Evolutionary conservation across 2,797 vertebrate genomes (phyloP).

Genomic region (Carduelis carduelis): DNA sequence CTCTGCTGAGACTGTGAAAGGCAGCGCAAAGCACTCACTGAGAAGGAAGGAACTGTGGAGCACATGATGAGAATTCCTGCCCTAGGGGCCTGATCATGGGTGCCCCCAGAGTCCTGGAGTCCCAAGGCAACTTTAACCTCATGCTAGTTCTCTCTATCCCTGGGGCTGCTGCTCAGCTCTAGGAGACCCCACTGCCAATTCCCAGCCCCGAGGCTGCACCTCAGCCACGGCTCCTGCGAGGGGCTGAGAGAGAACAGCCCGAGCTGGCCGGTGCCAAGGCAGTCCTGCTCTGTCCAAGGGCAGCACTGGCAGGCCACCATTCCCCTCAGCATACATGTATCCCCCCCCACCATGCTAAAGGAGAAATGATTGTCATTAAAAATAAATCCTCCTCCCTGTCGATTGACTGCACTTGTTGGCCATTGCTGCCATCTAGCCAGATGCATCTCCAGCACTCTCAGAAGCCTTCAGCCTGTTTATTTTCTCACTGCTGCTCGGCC

Average conservation of each 20-base stretch:
- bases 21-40: neutral
- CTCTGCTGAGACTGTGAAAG: neutral
- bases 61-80: rapidly evolving
- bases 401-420: slow-evolving; percentile 11
- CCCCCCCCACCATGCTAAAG: neutral
- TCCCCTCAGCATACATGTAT: neutral
- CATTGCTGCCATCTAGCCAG: slow-evolving; percentile 61
- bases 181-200: neutral
- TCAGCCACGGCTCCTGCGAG: rapidly evolving
- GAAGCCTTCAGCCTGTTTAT: slow-evolving; percentile 17
- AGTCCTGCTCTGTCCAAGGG: neutral
- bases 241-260: neutral
- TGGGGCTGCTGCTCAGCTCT: neutral
- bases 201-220: neutral
- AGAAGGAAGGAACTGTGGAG: neutral
- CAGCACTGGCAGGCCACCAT: neutral
- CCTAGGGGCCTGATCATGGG: rapidly evolving
- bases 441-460: neutral
- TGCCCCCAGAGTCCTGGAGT: neutral
- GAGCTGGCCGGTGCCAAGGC: rapidly evolving
- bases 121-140: neutral
- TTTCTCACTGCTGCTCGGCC: neutral
- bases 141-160: rapidly evolving
- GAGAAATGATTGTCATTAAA: neutral
- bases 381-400: neutral